phyloP scores from a whole-genome alignment of 1,140 invertebrate species.

The Venustaconcha ellipsiformis region DNA sequence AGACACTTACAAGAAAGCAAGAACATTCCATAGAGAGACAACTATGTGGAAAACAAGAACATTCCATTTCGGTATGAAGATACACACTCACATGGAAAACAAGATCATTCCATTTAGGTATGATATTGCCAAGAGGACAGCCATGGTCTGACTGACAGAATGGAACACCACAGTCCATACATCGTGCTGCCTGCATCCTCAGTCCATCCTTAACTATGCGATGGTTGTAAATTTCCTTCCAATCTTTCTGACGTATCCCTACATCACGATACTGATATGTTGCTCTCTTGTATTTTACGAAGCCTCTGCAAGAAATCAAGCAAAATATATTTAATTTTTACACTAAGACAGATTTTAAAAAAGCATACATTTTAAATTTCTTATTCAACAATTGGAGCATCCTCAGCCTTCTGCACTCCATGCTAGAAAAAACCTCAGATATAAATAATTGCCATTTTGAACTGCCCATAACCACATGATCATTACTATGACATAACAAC shows the following conservation, averaged over 20 bases:
- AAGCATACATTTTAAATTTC: no score
- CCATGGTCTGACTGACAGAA: slow-evolving; percentile 98
- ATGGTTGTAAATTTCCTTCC: slow-evolving; percentile 97
- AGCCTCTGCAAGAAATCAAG: slow-evolving; percentile 77
- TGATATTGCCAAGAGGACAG: slow-evolving; percentile 98
- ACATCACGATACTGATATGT: slow-evolving; percentile 85
- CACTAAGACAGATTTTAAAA: no score
- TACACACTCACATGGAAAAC: slow-evolving; percentile 78
- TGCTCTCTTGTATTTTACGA: slow-evolving; percentile 95
- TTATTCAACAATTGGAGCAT: no score
- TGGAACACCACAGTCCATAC: slow-evolving; percentile 99
- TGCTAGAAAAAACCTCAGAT: no score
- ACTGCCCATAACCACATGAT: no score
- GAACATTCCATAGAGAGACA: no score
- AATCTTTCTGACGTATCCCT: slow-evolving; percentile 89
- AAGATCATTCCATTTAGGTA: slow-evolving; percentile 99
- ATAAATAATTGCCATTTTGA: no score
- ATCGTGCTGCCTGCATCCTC: slow-evolving; percentile 92
- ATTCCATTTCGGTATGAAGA: background rate
- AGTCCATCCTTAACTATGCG: slow-evolving; percentile 87
- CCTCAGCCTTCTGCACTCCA: no score
- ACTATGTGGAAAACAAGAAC: background rate
- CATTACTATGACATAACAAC: no score
- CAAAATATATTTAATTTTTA: slow-evolving; percentile 34
- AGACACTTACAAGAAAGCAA: background rate